Evolutionary conservation across 1,140 invertebrate species (phyloP), one percentile per base, ranked within the genome.

Genomic region (Polypedilum pembai): DNA sequence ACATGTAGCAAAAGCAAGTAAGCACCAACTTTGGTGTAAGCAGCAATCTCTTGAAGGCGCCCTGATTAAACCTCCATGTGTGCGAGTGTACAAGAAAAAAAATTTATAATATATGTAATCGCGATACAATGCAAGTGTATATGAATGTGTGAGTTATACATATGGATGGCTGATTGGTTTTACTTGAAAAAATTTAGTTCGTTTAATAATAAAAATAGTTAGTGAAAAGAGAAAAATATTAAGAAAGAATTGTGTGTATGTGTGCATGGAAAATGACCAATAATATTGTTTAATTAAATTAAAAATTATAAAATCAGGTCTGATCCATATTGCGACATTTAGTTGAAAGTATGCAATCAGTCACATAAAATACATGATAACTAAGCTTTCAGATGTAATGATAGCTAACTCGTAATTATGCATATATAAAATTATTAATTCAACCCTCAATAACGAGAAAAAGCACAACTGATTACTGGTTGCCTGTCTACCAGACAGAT

Each of bases 11-110:
- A 69, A 18, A 15, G 7, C 18, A 8, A 45, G 41, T 45, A 12
- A 56, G 45, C 65, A 69, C 65, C 17, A 69, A 69, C 65, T 69
- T 69, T 69, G 65, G 65, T 20, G 45, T 56, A 56, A 56, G 45
- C 45, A 56, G n/a, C 45, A 56, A 56, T 56, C 12, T 56, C 45
- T 56, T 56, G n/a, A 56, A 56, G 45, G 45, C 45, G 45, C 45
- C 45, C 45, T 56, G 45, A 56, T 56, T 56, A 56, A 56, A 33
- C 2, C 24, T 33, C 24, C n/a, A 56, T 56, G 45, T 56, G 45
- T 56, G n/a, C n/a, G 45, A n/a, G 45, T 56, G 45, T 56, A 56
- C n/a, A n/a, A n/a, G 12, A 56, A 56, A 56, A 56, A 12, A n/a
- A n/a, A 12, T 45, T 2, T 45, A 45, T 45, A 45, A 12, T 45